Evolutionary conservation across 2,797 vertebrate genomes (phyloP).

Genomic region (Rhodeus uyekii): DNA sequence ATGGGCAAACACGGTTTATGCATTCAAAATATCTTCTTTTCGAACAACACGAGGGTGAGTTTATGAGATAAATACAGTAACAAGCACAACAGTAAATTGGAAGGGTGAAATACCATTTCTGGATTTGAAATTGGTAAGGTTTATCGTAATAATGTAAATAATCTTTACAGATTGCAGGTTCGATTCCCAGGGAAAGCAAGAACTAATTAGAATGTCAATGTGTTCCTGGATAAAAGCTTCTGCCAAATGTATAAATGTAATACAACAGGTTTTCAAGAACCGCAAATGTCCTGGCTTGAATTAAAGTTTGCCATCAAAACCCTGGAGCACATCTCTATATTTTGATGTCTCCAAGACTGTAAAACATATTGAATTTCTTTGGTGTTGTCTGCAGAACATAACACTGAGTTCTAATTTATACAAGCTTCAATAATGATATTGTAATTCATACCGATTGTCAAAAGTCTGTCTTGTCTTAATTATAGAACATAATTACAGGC

Average conservation of each 20-base stretch:
- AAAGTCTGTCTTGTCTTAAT: background rate
- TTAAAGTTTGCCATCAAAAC: background rate
- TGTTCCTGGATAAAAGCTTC: too few relatives aligned
- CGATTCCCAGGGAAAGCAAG: too few relatives aligned
- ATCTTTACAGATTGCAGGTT: too few relatives aligned
- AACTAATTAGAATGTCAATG: too few relatives aligned
- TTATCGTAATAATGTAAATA: background rate
- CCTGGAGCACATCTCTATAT: background rate
- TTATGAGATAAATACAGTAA: background rate
- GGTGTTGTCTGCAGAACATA: background rate
- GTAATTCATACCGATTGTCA: background rate
- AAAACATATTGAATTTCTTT: background rate
- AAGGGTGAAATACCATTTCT: background rate
- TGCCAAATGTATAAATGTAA: too few relatives aligned
- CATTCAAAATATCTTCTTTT: background rate
- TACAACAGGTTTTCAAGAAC: background rate
- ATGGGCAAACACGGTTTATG: background rate
- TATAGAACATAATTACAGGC: background rate
- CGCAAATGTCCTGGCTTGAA: background rate
- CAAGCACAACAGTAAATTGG: background rate
- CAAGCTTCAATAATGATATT: constrained; percentile 7
- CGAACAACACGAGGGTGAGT: background rate
- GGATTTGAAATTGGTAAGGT: too few relatives aligned
- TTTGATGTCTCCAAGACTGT: background rate
- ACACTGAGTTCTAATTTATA: background rate